phyloP scores from a whole-genome alignment of 2,888 invertebrate species.

The Scrobipalpa costella region DNA sequence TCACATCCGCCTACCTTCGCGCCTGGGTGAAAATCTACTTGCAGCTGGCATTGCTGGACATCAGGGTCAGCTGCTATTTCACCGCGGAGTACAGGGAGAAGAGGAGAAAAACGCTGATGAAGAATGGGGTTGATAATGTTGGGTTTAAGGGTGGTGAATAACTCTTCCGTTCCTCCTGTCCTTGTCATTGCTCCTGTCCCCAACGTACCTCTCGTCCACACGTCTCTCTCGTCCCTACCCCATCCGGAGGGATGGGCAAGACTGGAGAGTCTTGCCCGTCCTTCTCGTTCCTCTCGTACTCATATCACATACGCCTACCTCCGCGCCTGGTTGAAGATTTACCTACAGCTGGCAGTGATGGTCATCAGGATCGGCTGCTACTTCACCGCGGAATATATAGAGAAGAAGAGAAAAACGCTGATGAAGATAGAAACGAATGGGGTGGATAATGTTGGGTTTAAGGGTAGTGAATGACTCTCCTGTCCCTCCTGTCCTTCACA shows the following conservation, averaged over 20 bases:
- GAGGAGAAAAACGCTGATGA: conserved; percentile 34
- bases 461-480: conserved; percentile 50
- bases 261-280: too few species aligned
- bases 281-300: too few species aligned
- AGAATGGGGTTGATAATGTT: conserved; percentile 63
- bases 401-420: conserved; percentile 39
- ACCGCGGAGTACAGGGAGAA: conserved; percentile 60
- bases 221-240: too few species aligned
- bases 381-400: conserved; percentile 62
- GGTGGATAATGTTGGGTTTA: conserved; percentile 67
- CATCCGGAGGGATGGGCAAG: too few species aligned
- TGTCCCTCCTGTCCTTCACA: too few species aligned
- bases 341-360: conserved; percentile 72
- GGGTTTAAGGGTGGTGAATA: conserved; percentile 57
- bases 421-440: conserved; percentile 46
- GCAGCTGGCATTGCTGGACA: conserved; percentile 64
- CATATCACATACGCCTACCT: conserved; percentile 78
- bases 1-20: conserved; percentile 65
- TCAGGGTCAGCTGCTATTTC: conserved; percentile 79
- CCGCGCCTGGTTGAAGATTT: conserved; percentile 76
- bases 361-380: conserved; percentile 79
- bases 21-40: conserved; percentile 79
- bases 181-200: too few species aligned
- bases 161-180: too few species aligned
- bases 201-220: too few species aligned